These are phyloP conservation scores for Plectus sambesii DNA, from an alignment of 1,140 invertebrate species.

Conservation along the genomic window DNA sequence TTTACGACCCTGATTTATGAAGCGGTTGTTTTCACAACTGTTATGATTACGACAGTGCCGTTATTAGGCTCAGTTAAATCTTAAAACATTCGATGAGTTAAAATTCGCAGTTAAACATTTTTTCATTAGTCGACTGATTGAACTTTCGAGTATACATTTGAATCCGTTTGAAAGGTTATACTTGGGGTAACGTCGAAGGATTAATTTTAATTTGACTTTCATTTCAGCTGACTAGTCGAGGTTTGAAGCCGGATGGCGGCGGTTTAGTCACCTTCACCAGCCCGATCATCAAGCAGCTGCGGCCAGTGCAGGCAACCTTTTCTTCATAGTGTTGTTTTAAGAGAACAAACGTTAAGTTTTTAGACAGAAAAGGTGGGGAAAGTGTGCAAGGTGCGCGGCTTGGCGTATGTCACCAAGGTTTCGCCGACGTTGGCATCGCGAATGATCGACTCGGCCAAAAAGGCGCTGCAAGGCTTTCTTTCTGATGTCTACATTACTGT, in stretches of 20 bases:
- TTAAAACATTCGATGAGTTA: too few relatives aligned
- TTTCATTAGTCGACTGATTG: slow-evolving; percentile 8
- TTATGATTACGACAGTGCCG: too few relatives aligned
- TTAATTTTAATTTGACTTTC: slow-evolving; percentile 13
- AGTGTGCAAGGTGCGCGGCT: slow-evolving; percentile 80
- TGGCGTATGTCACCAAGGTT: slow-evolving; percentile 68
- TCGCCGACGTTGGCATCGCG: slow-evolving; percentile 80
- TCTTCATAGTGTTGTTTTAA: slow-evolving; percentile 5
- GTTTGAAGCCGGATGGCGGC: slow-evolving; percentile 70
- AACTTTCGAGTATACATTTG: slow-evolving; percentile 2
- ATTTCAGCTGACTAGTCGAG: slow-evolving; percentile 59
- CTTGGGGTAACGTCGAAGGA: slow-evolving; percentile 6
- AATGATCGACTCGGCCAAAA: slow-evolving; percentile 81
- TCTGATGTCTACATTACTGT: slow-evolving; percentile 89
- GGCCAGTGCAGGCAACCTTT: slow-evolving; percentile 55
- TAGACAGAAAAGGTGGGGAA: slow-evolving; percentile 65
- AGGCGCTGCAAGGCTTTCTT: slow-evolving; percentile 74
- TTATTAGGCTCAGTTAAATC: too few relatives aligned
- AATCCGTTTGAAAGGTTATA: slow-evolving; percentile 9
- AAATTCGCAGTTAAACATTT: too few relatives aligned
- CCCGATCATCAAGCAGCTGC: slow-evolving; percentile 60
- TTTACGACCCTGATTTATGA: too few relatives aligned
- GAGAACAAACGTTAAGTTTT: slow-evolving; percentile 12
- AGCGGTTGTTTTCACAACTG: too few relatives aligned
- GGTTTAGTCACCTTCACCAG: slow-evolving; percentile 79